Evolutionary conservation across 2,797 vertebrate species (phyloP), one percentile per base, ranked within the genome.

Genomic region (Lacerta agilis): DNA sequence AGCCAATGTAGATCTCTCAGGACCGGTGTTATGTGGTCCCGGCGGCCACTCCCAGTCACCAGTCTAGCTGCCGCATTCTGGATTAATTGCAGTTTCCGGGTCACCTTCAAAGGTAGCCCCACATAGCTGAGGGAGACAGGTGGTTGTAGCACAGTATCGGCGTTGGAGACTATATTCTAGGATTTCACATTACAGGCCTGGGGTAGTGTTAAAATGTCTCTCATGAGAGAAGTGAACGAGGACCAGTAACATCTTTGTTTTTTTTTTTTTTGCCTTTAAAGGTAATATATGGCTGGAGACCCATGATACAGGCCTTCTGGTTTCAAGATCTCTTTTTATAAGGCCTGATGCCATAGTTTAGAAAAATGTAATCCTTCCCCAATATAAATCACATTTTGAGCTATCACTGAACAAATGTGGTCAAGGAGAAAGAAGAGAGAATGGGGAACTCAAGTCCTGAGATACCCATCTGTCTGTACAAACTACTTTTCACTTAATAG

Each of bases 161-260:
- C 87, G 85, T 85, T 55, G 0, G 92, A 85, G 89, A 86, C 27
- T 88, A 79, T 8, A 0, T 55, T 84, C 80, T 45, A 81, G 72
- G 87, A 25, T 66, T 94, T 58, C 90, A 13, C 82, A 83, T 92
- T 88, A 75, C 38, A 89, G 55, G 88, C 86, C 80, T 90, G 0
- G 0, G 90, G 91, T 8, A 66, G 33, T 79, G 80, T 27, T 92
- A 84, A 83, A 7, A 25, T 88, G 66, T 87, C 86, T 87, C 91
- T 79, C 43, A 83, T 69, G 61, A 13, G 82, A 87, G 86, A 85
- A 84, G 79, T 71, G 58, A 73, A 75, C 84, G 86, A 88, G 87
- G 86, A 38, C 36, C 8, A 23, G 43, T 38, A 77, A n/a, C 67
- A 55, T 43, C 72, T 8, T 18, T 81, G 81, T 33, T 33, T 18